phyloP scores from a whole-genome alignment of 2,888 invertebrate species.

The Acholoe squamosa region DNA sequence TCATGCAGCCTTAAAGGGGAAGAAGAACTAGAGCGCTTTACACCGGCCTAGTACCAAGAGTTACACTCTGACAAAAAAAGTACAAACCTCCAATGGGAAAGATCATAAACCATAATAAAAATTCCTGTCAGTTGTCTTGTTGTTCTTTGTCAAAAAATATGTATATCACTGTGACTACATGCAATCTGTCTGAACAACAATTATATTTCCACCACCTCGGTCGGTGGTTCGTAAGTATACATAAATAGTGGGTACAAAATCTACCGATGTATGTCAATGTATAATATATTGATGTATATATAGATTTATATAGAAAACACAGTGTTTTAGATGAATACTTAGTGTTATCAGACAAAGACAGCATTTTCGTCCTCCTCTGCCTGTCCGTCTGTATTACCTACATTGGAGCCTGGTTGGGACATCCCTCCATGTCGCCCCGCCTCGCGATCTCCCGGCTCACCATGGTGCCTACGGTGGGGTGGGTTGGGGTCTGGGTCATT shows the following conservation, averaged over 20 bases:
- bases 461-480: not conserved
- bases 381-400: not conserved
- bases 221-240: conserved; percentile 5
- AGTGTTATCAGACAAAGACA: conserved; percentile 61
- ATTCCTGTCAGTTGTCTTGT: conserved; percentile 30
- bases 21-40: not conserved
- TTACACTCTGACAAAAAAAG: conserved; percentile 10
- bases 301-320: conserved; percentile 21
- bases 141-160: conserved; percentile 15
- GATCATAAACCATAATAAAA: conserved; percentile 25
- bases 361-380: conserved; percentile 46
- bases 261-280: conserved; percentile 7
- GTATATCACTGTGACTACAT: conserved; percentile 29
- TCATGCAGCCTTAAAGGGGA: no score
- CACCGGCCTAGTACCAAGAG: not conserved
- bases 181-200: conserved; percentile 25
- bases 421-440: not conserved
- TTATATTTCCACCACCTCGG: not conserved
- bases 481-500: not conserved
- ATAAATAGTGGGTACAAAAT: conserved; percentile 39
- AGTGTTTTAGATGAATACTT: not conserved
- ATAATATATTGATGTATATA: conserved; percentile 21
- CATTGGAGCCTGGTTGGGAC: not conserved
- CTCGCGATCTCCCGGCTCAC: not conserved
- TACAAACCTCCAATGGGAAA: conserved; percentile 25